Percentiles rank a stretch among this genome's conserved stretches.
Conservation (phyloP, 2,113 vertebrate genomes). For the Mustela nigripes region DNA sequence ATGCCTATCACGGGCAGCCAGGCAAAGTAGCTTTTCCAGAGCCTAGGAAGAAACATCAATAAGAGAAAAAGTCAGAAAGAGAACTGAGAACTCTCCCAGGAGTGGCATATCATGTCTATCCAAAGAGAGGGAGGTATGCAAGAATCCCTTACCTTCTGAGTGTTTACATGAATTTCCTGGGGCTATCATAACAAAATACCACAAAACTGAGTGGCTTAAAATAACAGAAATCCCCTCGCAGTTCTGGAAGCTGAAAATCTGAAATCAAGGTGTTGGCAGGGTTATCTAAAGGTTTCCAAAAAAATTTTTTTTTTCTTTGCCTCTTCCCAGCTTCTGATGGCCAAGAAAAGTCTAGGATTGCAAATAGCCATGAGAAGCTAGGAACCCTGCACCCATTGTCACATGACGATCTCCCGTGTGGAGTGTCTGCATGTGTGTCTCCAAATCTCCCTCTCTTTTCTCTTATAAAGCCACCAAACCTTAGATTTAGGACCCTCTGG, state of each 20-base stretch:
- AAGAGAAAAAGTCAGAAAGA: neutral
- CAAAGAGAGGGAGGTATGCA: neutral
- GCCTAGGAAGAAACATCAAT: neutral
- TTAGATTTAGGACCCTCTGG: neutral
- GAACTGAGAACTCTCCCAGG: neutral
- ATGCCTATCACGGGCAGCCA: neutral
- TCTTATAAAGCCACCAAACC: neutral
- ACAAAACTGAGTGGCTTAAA: neutral
- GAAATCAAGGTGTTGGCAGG: neutral
- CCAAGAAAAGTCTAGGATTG: neutral
- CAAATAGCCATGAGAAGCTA: neutral
- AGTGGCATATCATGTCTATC: neutral
- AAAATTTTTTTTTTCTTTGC: neutral
- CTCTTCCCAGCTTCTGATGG: neutral
- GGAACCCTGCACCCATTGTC: neutral
- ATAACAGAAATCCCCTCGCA: neutral
- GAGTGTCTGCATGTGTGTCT: neutral
- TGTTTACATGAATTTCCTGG: neutral
- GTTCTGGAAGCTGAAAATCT: neutral
- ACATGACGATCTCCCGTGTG: neutral
- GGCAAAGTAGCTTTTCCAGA: neutral
- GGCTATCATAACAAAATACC: neutral
- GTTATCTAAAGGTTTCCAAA: neutral
- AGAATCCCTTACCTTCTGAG: neutral
- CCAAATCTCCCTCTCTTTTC: neutral